A percentile compares a stretch with the other conserved stretches of the same genome.
Evolutionary conservation across 2,888 invertebrate species (phyloP).

Genomic region (Microctonus brassicae): DNA sequence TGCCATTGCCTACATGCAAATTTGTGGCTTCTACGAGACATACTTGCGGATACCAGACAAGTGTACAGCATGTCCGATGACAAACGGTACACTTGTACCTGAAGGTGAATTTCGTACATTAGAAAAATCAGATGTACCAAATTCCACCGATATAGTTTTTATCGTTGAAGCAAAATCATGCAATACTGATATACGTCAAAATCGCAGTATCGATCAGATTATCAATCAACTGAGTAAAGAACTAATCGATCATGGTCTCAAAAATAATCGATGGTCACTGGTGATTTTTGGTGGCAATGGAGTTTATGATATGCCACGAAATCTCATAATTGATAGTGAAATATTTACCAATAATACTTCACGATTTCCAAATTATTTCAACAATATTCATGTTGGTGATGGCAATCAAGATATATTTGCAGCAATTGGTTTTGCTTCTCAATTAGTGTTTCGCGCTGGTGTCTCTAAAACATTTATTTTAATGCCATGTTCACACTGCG

Average conservation of each 20-base stretch:
- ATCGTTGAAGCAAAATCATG: conserved; percentile 89
- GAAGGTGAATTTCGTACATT: conserved; percentile 83
- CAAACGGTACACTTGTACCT: conserved; percentile 77
- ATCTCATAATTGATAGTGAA: conserved; percentile 79
- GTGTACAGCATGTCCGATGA: conserved; percentile 83
- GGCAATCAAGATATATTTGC: conserved; percentile 81
- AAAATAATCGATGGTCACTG: conserved; percentile 84
- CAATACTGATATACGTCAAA: conserved; percentile 78
- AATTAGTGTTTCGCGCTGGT: conserved; percentile 84
- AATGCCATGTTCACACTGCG: conserved; percentile 84
- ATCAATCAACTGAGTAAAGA: conserved; percentile 79
- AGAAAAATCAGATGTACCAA: conserved; percentile 73
- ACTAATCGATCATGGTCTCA: conserved; percentile 75
- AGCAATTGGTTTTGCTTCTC: conserved; percentile 81
- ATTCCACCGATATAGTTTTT: conserved; percentile 88
- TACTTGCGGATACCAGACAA: conserved; percentile 84
- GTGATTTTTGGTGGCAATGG: conserved; percentile 87
- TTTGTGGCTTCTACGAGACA: conserved; percentile 81
- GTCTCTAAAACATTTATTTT: conserved; percentile 87
- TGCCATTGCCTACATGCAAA: conserved; percentile 85
- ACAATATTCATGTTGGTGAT: conserved; percentile 78
- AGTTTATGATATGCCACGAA: conserved; percentile 80
- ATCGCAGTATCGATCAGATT: conserved; percentile 79
- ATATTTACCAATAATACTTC: conserved; percentile 75
- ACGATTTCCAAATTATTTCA: conserved; percentile 76